Evolutionary conservation across 37 sponge, comb jelly and placozoan genomes (phyloP).

Genomic region (Dysidea cf. avara): DNA sequence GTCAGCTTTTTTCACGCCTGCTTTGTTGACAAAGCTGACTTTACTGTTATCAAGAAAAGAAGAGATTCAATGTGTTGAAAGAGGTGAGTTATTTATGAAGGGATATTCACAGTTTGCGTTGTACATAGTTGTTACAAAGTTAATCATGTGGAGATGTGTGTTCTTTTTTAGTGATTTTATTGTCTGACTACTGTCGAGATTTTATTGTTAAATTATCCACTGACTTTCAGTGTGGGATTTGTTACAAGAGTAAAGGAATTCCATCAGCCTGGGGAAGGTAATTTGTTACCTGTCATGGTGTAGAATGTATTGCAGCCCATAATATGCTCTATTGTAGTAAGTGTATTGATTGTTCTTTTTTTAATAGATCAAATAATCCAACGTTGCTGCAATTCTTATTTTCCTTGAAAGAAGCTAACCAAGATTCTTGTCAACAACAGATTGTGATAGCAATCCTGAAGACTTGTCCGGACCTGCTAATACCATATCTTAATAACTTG

Average conservation of each 20-base stretch:
- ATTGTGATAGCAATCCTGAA: conserved; percentile 29
- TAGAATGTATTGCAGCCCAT: too few species aligned
- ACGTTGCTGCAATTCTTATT: conserved; percentile 50
- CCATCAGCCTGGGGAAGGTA: conserved; percentile 44
- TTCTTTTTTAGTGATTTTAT: neutral
- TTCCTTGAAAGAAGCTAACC: conserved; percentile 19
- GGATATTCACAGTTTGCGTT: too few species aligned
- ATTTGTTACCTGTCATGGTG: too few species aligned
- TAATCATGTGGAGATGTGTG: too few species aligned
- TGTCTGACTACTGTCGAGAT: conserved; percentile 6
- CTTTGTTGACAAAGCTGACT: conserved; percentile 33
- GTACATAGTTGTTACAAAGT: too few species aligned
- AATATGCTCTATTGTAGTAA: too few species aligned
- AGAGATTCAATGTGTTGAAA: too few species aligned
- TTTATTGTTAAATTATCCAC: conserved; percentile 41
- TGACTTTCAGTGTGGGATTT: conserved; percentile 50
- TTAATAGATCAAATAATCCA: conserved; percentile 63
- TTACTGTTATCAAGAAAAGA: conserved; percentile 18
- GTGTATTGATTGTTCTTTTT: neutral
- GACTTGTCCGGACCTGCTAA: conserved; percentile 58
- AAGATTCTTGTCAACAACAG: neutral
- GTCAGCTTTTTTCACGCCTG: conserved; percentile 50
- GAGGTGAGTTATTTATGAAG: too few species aligned
- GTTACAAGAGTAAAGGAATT: conserved; percentile 42
- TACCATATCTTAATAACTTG: conserved; percentile 35